Evolutionary conservation across 2,797 vertebrate genomes (phyloP).

Genomic region (Sylvilagus floridanus): DNA sequence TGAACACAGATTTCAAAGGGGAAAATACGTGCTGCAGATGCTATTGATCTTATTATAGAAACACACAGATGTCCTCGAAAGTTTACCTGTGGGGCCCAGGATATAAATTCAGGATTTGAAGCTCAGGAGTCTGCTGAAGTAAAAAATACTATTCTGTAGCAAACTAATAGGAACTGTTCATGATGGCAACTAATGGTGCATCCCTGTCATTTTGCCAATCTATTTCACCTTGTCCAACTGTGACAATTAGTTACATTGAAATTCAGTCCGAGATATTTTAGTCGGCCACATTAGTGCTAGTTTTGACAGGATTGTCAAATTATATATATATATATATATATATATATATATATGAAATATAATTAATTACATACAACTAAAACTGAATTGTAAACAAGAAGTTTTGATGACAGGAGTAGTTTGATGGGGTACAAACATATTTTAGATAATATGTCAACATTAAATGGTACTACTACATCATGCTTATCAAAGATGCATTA

Average conservation of each 20-base stretch:
- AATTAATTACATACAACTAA: neutral
- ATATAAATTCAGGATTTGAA: conserved; percentile 70
- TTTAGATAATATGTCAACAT: conserved; percentile 36
- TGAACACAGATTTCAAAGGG: conserved; percentile 69
- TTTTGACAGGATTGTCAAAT: conserved; percentile 35
- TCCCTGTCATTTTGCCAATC: neutral
- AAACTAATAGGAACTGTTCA: conserved; percentile 43
- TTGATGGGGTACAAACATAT: neutral
- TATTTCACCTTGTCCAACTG: neutral
- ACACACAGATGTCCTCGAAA: conserved; percentile 69
- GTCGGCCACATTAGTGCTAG: conserved; percentile 43
- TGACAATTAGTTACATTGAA: neutral
- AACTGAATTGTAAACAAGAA: conserved; percentile 37
- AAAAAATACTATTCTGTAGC: conserved; percentile 21
- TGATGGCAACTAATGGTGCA: neutral
- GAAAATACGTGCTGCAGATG: conserved; percentile 39
- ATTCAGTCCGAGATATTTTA: conserved; percentile 37
- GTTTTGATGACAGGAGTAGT: neutral
- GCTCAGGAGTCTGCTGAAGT: conserved; percentile 26
- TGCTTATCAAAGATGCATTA: conserved; percentile 36
- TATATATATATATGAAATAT: neutral
- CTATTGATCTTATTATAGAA: conserved; percentile 68
- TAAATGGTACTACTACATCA: neutral
- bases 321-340: neutral
- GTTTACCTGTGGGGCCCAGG: conserved; percentile 38